Base-by-base conservation (phyloP, 2,113 vertebrate genomes). In the Benitochromis conjunctus region DNA sequence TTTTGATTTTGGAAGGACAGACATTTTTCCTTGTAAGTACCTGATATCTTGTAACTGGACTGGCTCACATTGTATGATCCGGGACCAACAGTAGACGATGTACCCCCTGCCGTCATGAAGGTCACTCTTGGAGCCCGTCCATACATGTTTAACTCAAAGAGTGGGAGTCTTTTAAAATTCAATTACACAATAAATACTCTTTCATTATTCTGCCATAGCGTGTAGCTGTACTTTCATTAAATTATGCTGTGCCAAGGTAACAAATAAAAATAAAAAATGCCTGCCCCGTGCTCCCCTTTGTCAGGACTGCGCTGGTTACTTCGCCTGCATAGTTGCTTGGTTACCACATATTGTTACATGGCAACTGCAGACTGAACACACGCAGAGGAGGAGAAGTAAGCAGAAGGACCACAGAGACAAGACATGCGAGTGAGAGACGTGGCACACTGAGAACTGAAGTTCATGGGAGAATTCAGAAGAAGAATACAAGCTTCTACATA, bases 41-140 rank as follows among this genome's bases (percentile, higher is more conserved):
- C 94, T 64, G 86, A 66, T 82, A 43, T 31, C 21, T 76, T 57
- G 54, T 36, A 5, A 4, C 29, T n/a, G 24, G 14, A 6, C 10
- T 11, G 12, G 24, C 11, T 83, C 46, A 95, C 79, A 3, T 93
- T 82, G 58, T 96, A 96, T 1, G 96, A 92, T 19, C 95, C 95
- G 5, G 95, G 95, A 11, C 96, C 96, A 8, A 96, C 91, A 3
- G 83, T 6, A 2, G 91, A 2, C 3, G 91, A 26, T 3, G 92
- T 93, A n/a, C 60, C 76, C 74, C 89, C 82, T 11, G 48, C 19
- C 12, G 90, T 16, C 36, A 83, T 1, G 54, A 64, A 82, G 11
- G 93, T 95, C 26, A 92, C 82, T 88, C 96, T 91, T 6, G 92
- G 91, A 56, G 94, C 92, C 48, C 94, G 90, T 14, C 78, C 91